These are phyloP conservation scores for Protophormia terraenovae DNA, from an alignment of 2,888 invertebrate species.

Conservation along the genomic window DNA sequence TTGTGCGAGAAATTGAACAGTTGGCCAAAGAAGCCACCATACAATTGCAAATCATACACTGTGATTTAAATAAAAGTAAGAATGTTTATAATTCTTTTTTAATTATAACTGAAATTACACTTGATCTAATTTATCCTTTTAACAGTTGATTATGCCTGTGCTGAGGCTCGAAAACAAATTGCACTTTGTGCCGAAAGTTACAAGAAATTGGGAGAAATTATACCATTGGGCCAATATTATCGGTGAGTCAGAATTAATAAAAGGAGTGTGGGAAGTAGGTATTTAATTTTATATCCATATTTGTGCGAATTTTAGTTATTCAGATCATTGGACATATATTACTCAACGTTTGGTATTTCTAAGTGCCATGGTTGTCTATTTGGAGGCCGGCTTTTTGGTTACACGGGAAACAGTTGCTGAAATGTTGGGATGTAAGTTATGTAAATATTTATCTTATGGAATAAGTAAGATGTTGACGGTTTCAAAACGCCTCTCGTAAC, in stretches of 20 bases:
- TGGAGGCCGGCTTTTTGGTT: slow-evolving; percentile 89
- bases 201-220: slow-evolving; percentile 84
- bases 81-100: not conserved
- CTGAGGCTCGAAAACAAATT: slow-evolving; percentile 85
- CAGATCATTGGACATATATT: slow-evolving; percentile 93
- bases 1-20: slow-evolving; percentile 87
- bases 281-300: not conserved
- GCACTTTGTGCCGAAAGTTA: slow-evolving; percentile 86
- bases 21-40: slow-evolving; percentile 90
- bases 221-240: slow-evolving; percentile 91
- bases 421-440: slow-evolving; percentile 87
- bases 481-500: no score
- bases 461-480: no score
- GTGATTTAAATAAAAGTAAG: slow-evolving; percentile 86
- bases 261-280: not conserved
- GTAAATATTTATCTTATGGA: not conserved
- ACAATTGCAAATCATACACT: slow-evolving; percentile 91
- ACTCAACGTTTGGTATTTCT: slow-evolving; percentile 91
- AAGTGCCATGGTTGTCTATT: slow-evolving; percentile 89
- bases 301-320: slow-evolving; percentile 84
- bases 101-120: not conserved
- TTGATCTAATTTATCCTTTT: not conserved
- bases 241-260: slow-evolving; percentile 81
- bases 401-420: slow-evolving; percentile 89
- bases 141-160: slow-evolving; percentile 85